Evolutionary conservation across 2,113 vertebrate genomes (phyloP).

Genomic region (Pelvicachromis taeniatus): DNA sequence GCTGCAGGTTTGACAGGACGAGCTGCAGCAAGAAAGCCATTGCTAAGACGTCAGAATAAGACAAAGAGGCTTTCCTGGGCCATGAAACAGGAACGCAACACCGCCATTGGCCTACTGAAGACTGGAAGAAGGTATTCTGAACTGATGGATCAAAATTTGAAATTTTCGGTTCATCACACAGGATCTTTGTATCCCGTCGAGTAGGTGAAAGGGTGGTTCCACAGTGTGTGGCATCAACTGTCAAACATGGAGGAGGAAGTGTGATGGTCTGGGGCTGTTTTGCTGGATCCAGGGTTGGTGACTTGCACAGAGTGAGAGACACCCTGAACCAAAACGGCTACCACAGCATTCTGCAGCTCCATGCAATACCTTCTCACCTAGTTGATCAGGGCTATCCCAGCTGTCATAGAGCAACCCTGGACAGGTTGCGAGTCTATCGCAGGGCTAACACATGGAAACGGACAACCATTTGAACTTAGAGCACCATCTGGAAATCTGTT

Average conservation of each 20-base stretch:
- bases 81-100: too few species aligned
- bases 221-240: not conserved
- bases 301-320: not conserved
- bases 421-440: not conserved
- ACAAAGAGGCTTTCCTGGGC: too few species aligned
- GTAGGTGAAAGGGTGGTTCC: not conserved
- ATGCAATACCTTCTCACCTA: not conserved
- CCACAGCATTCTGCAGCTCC: not conserved
- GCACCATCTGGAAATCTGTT: not conserved
- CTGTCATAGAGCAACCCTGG: not conserved
- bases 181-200: not conserved
- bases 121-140: too few species aligned
- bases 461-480: not conserved
- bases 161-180: not conserved
- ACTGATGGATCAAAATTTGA: too few species aligned
- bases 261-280: not conserved
- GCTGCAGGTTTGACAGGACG: not conserved
- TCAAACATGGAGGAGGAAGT: not conserved
- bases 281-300: not conserved
- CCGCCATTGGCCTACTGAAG: too few species aligned
- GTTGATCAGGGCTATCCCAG: not conserved
- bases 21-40: not conserved
- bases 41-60: not conserved
- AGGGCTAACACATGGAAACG: not conserved
- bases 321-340: not conserved